phyloP scores from a whole-genome alignment of 2,888 invertebrate genomes.

The Silvanus unidentatus region DNA sequence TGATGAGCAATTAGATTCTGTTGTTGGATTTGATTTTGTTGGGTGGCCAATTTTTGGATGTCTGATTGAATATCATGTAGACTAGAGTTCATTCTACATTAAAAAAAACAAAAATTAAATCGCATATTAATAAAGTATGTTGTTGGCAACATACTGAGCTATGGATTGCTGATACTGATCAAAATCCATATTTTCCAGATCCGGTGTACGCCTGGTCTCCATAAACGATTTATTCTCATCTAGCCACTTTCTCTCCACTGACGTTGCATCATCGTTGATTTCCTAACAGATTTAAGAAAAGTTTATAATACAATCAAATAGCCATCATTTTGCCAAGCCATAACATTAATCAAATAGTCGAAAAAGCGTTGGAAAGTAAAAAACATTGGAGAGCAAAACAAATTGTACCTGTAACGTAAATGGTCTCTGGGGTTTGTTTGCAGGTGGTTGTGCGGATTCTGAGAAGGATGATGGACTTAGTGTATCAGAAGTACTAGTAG shows the following conservation, averaged over 20 bases:
- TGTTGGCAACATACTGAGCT: constrained; percentile 60
- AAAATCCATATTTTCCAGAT: constrained; percentile 75
- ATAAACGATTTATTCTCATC: constrained; percentile 54
- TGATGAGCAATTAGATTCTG: constrained; percentile 53
- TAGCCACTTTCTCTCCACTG: constrained; percentile 62
- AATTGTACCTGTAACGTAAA: constrained; percentile 55
- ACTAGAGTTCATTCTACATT: constrained; percentile 79
- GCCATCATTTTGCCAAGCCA: too few relatives aligned
- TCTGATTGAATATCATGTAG: constrained; percentile 91
- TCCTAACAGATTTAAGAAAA: constrained; percentile 43
- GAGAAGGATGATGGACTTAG: constrained; percentile 33
- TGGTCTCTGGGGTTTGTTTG: constrained; percentile 53
- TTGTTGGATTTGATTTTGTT: constrained; percentile 70
- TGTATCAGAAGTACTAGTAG: constrained; percentile 32
- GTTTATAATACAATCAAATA: too few relatives aligned
- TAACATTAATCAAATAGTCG: not conserved
- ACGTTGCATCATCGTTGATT: constrained; percentile 53
- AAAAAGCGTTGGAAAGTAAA: not conserved
- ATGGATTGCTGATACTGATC: constrained; percentile 60
- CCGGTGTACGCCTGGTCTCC: constrained; percentile 65
- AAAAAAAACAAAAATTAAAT: not conserved
- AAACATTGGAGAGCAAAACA: constrained; percentile 12
- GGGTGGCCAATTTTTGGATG: constrained; percentile 81
- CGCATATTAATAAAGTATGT: constrained; percentile 14
- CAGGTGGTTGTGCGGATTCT: constrained; percentile 40